These are phyloP conservation scores for Mustela lutreola DNA, from an alignment of 2,113 vertebrate genomes.

Conservation along the genomic window DNA sequence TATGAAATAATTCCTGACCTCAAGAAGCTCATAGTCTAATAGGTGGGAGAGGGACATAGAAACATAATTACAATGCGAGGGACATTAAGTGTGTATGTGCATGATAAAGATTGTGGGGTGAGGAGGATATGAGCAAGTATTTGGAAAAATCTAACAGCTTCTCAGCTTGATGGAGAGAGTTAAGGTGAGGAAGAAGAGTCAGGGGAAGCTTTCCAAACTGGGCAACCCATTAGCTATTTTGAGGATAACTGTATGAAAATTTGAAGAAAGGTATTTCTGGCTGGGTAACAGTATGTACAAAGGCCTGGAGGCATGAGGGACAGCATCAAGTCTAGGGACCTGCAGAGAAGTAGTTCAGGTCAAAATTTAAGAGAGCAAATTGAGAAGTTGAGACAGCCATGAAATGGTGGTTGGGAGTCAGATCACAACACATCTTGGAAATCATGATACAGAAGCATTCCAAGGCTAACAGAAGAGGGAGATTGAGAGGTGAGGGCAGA, in stretches of 20 bases:
- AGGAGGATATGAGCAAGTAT: background rate
- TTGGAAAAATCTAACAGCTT: background rate
- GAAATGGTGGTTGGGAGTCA: background rate
- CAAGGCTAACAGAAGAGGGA: background rate
- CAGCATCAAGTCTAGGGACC: background rate
- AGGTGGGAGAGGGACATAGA: background rate
- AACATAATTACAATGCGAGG: background rate
- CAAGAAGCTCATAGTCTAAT: background rate
- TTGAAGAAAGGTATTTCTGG: background rate
- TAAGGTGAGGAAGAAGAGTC: background rate
- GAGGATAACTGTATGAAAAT: background rate
- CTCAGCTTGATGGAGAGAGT: background rate
- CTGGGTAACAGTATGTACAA: background rate
- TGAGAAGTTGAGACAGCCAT: background rate
- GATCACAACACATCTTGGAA: background rate
- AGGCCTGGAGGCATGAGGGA: background rate
- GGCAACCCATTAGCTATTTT: background rate
- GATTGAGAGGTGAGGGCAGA: background rate
- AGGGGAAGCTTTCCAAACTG: background rate
- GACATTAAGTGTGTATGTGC: no score
- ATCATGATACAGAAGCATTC: background rate
- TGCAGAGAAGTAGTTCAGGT: background rate
- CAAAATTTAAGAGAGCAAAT: background rate
- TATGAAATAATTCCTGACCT: background rate
- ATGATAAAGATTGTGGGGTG: background rate